Evolutionary conservation across 1,140 invertebrate species (phyloP), one percentile per base, ranked within the genome.

Genomic region (Musca vetustissima): DNA sequence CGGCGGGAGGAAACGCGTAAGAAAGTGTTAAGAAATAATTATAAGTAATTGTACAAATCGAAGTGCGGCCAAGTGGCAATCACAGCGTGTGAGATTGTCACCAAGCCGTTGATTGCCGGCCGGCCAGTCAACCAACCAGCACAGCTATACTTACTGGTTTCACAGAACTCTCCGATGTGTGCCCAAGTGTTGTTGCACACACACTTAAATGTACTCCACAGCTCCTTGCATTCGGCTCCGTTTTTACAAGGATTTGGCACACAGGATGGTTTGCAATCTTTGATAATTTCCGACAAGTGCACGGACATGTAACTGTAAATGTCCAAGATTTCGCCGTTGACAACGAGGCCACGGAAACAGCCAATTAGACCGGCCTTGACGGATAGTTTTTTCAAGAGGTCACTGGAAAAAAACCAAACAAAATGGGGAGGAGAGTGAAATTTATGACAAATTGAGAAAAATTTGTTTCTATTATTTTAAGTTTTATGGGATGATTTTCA

Each of bases 271-370:
- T 93, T 94, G 78, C 95, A 98, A 78, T 95, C 93, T 81, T 92
- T 93, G 48, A 94, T 93, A 67, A 97, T 95, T 83, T 94, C 92
- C 48, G 92, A 93, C 48, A 93, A 83, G 83, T 94, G 92, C 64
- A 95, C 92, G n/a, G 92, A 94, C 92, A 95, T 95, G 83, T 96
- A 95, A 75, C 92, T 92, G 79, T 95, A 93, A 70, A 98, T 93
- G 78, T 97, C 93, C 25, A 96, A 80, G 69, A 95, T 92, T 84
- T 94, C 91, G 19, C 93, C 92, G 78, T 97, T 97, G 15, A 97
- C 94, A 0, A 95, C 92, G 43, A 97, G 83, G 21, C 95, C 95
- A 75, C 94, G 88, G 79, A 97, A 95, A 81, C 95, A 98, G 9
- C 95, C 95, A 72, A 96, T 95, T 19, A 97, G 86, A 8, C 95